A percentile compares a stretch with the other conserved stretches of the same genome.
Evolutionary conservation across 2,888 invertebrate species (phyloP).

Genomic region (Drosophila neotestacea): DNA sequence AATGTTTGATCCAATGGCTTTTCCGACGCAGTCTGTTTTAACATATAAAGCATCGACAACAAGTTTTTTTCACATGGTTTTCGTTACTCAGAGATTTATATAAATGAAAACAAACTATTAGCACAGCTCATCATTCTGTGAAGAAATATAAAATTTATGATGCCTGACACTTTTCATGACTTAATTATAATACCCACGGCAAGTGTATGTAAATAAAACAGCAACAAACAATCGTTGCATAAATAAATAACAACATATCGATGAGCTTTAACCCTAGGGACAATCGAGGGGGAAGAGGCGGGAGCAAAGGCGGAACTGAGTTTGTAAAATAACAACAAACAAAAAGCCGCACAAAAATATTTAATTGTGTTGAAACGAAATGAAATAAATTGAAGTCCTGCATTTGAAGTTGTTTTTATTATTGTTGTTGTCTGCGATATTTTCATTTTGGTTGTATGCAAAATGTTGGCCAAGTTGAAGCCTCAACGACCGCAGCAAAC

Average conservation of each 20-base stretch:
- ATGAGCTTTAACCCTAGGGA: conserved; percentile 30
- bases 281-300: background rate
- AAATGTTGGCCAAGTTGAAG: conserved; percentile 22
- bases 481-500: conserved; percentile 49
- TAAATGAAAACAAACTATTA: background rate
- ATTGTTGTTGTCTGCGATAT: conserved; percentile 8
- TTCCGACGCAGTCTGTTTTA: too few relatives aligned
- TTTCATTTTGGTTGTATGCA: conserved; percentile 7
- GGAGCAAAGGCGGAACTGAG: conserved; percentile 5
- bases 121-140: background rate
- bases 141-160: background rate
- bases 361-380: conserved; percentile 72
- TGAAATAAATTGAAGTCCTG: conserved; percentile 42
- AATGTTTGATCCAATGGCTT: too few relatives aligned
- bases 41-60: too few relatives aligned
- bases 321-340: conserved; percentile 33
- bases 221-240: conserved; percentile 58
- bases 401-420: conserved; percentile 19
- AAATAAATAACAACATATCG: conserved; percentile 68
- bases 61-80: too few relatives aligned
- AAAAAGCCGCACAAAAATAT: conserved; percentile 64
- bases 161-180: conserved; percentile 1
- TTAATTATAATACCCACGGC: conserved; percentile 9
- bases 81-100: background rate
- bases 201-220: conserved; percentile 25